Evolutionary conservation across 2,888 invertebrate genomes (phyloP).

Genomic region (Cosmorhoe ocellata): DNA sequence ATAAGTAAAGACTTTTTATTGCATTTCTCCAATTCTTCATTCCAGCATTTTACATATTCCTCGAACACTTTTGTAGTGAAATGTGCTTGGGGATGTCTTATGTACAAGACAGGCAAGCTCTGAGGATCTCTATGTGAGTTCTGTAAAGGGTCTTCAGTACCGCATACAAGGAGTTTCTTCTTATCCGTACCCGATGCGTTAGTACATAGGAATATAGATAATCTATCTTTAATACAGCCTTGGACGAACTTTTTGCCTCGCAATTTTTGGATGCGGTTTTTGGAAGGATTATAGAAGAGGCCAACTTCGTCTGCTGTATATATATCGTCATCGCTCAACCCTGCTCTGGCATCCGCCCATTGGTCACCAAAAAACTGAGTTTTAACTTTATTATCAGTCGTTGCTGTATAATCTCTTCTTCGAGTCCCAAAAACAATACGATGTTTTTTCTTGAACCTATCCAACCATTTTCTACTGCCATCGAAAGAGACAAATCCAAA

Average conservation of each 20-base stretch:
- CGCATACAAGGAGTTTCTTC: constrained; percentile 49
- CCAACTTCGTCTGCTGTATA: constrained; percentile 55
- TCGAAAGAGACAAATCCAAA: constrained; percentile 50
- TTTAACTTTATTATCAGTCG: constrained; percentile 50
- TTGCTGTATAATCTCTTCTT: constrained; percentile 39
- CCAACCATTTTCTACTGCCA: constrained; percentile 55
- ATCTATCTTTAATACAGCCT: constrained; percentile 47
- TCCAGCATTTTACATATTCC: constrained; percentile 52
- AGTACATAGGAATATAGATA: constrained; percentile 50
- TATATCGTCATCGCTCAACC: constrained; percentile 48
- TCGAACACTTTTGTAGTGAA: constrained; percentile 55
- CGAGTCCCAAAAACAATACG: constrained; percentile 36
- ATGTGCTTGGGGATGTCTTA: constrained; percentile 48
- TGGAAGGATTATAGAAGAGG: constrained; percentile 51
- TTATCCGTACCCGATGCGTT: constrained; percentile 52
- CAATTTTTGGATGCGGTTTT: constrained; percentile 50
- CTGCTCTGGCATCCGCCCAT: constrained; percentile 48
- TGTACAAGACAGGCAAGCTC: constrained; percentile 50
- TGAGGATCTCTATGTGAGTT: constrained; percentile 46
- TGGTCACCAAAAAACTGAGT: constrained; percentile 52
- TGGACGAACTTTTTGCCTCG: constrained; percentile 52
- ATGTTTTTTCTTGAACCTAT: constrained; percentile 51
- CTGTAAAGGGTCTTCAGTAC: constrained; percentile 48
- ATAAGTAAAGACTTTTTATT: constrained; percentile 45
- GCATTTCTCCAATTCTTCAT: constrained; percentile 39